A percentile compares a stretch with the other conserved stretches of the same genome.
Conservation (phyloP, 1,140 invertebrate genomes). For the Scaptomyza hsui region DNA sequence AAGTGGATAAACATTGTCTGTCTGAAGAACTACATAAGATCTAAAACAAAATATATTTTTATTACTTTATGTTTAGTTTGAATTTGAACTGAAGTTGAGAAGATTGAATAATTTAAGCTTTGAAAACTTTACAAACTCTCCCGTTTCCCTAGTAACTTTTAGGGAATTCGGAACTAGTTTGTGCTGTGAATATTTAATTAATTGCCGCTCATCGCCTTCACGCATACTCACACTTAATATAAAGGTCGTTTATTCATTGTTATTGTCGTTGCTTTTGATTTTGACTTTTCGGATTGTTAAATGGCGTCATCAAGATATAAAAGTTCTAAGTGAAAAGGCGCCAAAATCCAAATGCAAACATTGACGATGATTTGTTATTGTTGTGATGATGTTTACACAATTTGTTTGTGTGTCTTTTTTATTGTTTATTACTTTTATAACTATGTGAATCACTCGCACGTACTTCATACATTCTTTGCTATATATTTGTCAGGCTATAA, state of each 20-base stretch:
- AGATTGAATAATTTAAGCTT: neutral
- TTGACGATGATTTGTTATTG: conserved; percentile 5
- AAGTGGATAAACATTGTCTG: conserved; percentile 16
- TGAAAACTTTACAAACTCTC: conserved; percentile 10
- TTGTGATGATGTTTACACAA: conserved; percentile 27
- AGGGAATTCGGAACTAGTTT: conserved; percentile 34
- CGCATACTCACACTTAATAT: conserved; percentile 55
- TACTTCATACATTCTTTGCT: conserved; percentile 1
- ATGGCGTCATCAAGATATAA: conserved; percentile 64
- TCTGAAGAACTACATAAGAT: neutral
- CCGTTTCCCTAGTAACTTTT: conserved; percentile 1
- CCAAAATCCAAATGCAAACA: conserved; percentile 26
- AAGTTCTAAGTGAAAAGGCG: conserved; percentile 20
- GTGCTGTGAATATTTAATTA: conserved; percentile 28
- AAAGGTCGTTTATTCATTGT: conserved; percentile 55
- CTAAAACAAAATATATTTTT: neutral
- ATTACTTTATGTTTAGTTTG: neutral
- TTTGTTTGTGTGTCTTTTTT: conserved; percentile 1
- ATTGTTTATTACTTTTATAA: conserved; percentile 5
- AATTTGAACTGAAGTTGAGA: too few relatives aligned
- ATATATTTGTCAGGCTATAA: conserved; percentile 2
- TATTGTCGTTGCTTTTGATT: conserved; percentile 45
- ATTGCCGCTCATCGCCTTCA: conserved; percentile 34
- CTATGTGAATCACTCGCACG: conserved; percentile 26
- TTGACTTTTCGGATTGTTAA: conserved; percentile 28